Base-by-base conservation (phyloP, 2,113 vertebrate species). In the Pygathrix nemaeus region DNA sequence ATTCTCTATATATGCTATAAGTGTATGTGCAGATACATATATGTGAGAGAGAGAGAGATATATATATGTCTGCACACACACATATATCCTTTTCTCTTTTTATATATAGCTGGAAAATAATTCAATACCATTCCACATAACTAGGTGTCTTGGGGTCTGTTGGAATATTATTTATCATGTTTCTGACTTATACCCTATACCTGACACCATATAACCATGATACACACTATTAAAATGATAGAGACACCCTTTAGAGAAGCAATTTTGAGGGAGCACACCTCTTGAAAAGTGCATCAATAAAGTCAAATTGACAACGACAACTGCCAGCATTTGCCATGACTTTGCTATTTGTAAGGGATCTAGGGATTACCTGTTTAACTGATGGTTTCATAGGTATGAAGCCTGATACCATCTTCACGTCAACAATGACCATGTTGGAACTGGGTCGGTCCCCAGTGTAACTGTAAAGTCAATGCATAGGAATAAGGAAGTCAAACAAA, bases 331-430 rank as follows among this genome's bases (percentile, higher is more conserved):
- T 90, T 79, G 45, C 32, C 11, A 61, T 20, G 38, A 68, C n/a
- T 66, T 61, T 79, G 52, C 23, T 45, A 35, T 50, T 79, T 66
- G 50, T 20, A 76, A 35, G 38, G 12, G 2, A 85, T 21, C 59
- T 43, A 64, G 25, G 38, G 1, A 10, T 97, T 98, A 98, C 98
- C 98, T 94, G 95, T 88, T 14, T 97, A 35, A 98, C 95, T 0
- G 98, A 97, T 9, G 96, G 3, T 83, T 98, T 98, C 73, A 96
- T 10, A 1, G 98, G 98, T 66, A 98, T 73, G 86, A 98, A 98
- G 94, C 98, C 98, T 0, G 98, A 99, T 13, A 98, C 66, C 98
- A 98, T 98, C 97, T 98, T 98, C 80, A 98, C 97, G 3, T 98
- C 98, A 59, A 98, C 76, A 64, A 98, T 98, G 17, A 55, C 98